phyloP scores from a whole-genome alignment of 1,140 invertebrate genomes.

The Drosophila takahashii region DNA sequence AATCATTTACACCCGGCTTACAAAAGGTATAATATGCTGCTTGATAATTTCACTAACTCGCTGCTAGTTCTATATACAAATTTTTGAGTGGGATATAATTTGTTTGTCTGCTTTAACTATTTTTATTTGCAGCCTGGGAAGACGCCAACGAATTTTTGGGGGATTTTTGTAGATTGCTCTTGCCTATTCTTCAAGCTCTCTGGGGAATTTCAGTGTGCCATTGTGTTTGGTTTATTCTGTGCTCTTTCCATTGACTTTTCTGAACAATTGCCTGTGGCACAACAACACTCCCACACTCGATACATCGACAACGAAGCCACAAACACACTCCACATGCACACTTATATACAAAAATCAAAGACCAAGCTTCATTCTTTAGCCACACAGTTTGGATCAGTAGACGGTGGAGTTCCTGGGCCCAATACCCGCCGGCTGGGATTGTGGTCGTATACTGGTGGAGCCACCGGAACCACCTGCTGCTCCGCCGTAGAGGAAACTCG shows the following conservation, averaged over 20 bases:
- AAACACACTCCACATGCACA: slow-evolving; percentile 7
- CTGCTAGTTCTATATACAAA: slow-evolving; percentile 64
- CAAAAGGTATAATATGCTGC: slow-evolving; percentile 32
- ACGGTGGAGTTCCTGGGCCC: slow-evolving; percentile 66
- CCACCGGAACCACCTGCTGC: slow-evolving; percentile 31
- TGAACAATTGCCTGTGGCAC: slow-evolving; percentile 17
- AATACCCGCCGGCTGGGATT: slow-evolving; percentile 53
- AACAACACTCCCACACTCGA: slow-evolving; percentile 16
- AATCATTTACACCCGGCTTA: slow-evolving; percentile 38
- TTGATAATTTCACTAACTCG: slow-evolving; percentile 66
- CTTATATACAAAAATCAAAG: slow-evolving; percentile 59
- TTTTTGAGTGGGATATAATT: slow-evolving; percentile 9
- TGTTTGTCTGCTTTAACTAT: neutral
- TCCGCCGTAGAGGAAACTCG: slow-evolving; percentile 79
- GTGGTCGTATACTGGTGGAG: slow-evolving; percentile 42
- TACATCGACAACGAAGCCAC: slow-evolving; percentile 19
- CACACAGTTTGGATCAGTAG: slow-evolving; percentile 36
- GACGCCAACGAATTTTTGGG: slow-evolving; percentile 32
- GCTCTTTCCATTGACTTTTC: slow-evolving; percentile 34
- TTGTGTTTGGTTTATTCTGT: slow-evolving; percentile 37
- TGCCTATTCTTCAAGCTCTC: slow-evolving; percentile 6
- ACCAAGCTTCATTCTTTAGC: neutral
- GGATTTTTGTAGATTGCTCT: neutral
- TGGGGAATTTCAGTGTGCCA: slow-evolving; percentile 18
- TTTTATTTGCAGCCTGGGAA: slow-evolving; percentile 33